phyloP scores from a whole-genome alignment of 2,113 vertebrate species.

The Eulemur rufifrons region DNA sequence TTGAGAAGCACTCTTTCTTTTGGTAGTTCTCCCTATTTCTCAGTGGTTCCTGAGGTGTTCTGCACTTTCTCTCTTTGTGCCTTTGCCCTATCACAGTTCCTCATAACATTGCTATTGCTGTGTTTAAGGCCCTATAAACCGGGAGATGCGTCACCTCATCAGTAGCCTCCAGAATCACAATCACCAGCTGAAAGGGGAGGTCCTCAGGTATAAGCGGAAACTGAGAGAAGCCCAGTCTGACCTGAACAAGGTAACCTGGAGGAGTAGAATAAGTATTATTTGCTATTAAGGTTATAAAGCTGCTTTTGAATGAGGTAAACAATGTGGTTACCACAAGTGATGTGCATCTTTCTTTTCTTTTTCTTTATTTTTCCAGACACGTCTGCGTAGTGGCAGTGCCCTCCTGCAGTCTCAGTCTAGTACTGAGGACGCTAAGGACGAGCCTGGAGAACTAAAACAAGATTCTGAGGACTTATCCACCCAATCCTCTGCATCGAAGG shows the following conservation, averaged over 20 bases:
- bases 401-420: constrained; percentile 96
- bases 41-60: not conserved
- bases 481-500: constrained; percentile 84
- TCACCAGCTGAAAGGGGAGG: constrained; percentile 97
- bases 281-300: not conserved
- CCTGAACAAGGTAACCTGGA: constrained; percentile 89
- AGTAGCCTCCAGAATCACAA: constrained; percentile 98
- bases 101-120: constrained; percentile 23
- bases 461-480: constrained; percentile 87
- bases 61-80: not conserved
- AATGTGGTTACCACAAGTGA: rapidly evolving
- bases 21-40: not conserved
- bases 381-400: constrained; percentile 90
- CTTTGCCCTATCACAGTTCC: not conserved
- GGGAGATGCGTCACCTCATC: constrained; percentile 98
- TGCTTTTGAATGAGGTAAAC: not conserved
- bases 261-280: not conserved
- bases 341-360: not conserved
- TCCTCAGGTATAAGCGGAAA: constrained; percentile 94
- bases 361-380: constrained; percentile 79
- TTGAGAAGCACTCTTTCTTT: not conserved
- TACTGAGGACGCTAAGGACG: constrained; percentile 94
- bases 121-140: constrained; percentile 94
- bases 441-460: constrained; percentile 88
- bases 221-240: constrained; percentile 94